These are phyloP conservation scores for Atopsyche davidsoni DNA, from an alignment of 1,140 invertebrate species.

Conservation along the genomic window DNA sequence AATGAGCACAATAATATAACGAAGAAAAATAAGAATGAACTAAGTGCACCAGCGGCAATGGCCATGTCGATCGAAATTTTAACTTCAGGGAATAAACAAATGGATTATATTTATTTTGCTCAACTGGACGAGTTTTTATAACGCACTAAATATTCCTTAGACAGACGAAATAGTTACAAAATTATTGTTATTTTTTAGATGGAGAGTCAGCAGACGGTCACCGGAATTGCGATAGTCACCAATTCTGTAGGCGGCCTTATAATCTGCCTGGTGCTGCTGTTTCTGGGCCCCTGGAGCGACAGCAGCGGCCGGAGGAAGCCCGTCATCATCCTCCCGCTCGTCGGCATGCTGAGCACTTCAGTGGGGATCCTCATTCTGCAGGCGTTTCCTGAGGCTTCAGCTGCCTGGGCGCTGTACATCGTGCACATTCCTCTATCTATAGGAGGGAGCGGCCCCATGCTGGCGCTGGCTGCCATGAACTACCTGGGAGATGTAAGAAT, in stretches of 20 bases:
- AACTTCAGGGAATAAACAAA: too few relatives aligned
- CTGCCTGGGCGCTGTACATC: conserved; percentile 9
- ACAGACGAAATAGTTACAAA: too few relatives aligned
- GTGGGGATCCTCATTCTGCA: conserved; percentile 6
- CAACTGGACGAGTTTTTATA: too few relatives aligned
- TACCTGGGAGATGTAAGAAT: conserved; percentile 23
- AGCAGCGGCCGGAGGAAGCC: conserved; percentile 18
- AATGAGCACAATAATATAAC: too few relatives aligned
- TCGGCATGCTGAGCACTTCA: conserved; percentile 15
- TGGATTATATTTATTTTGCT: too few relatives aligned
- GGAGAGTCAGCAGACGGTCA: conserved; percentile 11
- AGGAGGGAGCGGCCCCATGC: conserved; percentile 7
- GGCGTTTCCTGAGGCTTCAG: conserved; percentile 9
- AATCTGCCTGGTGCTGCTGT: conserved; percentile 11
- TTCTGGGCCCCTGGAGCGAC: conserved; percentile 22
- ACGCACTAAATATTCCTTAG: too few relatives aligned
- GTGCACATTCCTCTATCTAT: conserved; percentile 11
- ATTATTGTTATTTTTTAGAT: conserved; percentile 14
- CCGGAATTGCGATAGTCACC: conserved; percentile 3
- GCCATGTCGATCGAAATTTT: too few relatives aligned
- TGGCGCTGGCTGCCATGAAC: conserved; percentile 16
- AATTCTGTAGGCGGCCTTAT: conserved; percentile 10
- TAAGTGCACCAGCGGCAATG: too few relatives aligned
- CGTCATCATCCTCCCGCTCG: conserved; percentile 11
- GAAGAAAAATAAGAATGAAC: too few relatives aligned